Conservation (phyloP, 2,113 vertebrate species). For the Argyrosomus japonicus region DNA sequence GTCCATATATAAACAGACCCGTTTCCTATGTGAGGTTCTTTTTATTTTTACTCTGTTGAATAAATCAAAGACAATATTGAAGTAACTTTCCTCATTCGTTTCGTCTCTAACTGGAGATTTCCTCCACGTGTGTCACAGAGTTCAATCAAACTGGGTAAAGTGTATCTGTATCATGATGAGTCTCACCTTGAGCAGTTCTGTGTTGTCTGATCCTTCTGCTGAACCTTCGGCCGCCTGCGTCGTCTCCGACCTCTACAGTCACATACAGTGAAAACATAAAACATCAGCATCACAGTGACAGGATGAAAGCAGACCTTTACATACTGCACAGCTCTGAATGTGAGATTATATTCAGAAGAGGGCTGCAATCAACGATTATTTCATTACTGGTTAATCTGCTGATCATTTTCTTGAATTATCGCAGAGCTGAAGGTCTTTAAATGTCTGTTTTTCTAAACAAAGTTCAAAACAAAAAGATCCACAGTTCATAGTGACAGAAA, state of each 20-base stretch:
- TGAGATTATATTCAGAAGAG: not conserved
- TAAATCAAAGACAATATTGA: too few relatives aligned
- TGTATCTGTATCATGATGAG: not conserved
- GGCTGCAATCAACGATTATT: not conserved
- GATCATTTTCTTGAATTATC: not conserved
- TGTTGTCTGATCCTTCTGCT: constrained; percentile 76
- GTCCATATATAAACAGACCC: too few relatives aligned
- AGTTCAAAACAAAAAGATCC: not conserved
- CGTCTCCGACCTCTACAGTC: constrained; percentile 83
- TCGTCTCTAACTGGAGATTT: too few relatives aligned
- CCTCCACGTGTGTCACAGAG: too few relatives aligned
- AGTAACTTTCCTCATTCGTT: too few relatives aligned
- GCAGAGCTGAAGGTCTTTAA: not conserved
- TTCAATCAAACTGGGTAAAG: not conserved
- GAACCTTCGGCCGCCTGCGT: constrained; percentile 74
- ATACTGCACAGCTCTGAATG: not conserved
- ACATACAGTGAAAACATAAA: constrained; percentile 4
- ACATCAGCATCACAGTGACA: not conserved
- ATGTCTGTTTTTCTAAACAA: not conserved
- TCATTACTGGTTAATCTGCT: not conserved
- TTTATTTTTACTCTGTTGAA: too few relatives aligned
- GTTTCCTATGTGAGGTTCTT: too few relatives aligned
- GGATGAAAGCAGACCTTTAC: not conserved
- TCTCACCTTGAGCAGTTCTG: constrained; percentile 87
- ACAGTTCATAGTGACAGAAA: not conserved